A percentile compares a stretch with the other conserved stretches of the same genome.
phyloP scores from a whole-genome alignment of 2,113 vertebrate species.

The Phalacrocorax carbo region DNA sequence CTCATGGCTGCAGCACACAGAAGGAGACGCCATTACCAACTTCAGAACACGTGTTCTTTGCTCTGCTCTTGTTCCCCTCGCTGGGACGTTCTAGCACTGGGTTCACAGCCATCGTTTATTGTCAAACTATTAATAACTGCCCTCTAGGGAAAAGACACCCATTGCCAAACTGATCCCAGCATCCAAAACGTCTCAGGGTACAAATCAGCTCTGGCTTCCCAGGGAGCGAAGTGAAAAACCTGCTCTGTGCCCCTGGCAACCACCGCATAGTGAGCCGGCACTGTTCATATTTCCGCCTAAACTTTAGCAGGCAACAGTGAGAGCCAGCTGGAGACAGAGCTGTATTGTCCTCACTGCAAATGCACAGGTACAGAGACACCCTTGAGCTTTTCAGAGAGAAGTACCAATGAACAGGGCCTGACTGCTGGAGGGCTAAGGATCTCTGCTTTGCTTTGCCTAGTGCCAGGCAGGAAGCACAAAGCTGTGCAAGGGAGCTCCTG shows the following conservation, averaged over 20 bases:
- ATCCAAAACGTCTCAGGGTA: background rate
- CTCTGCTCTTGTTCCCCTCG: background rate
- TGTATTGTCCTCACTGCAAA: background rate
- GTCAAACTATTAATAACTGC: background rate
- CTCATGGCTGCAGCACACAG: background rate
- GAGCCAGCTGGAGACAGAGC: background rate
- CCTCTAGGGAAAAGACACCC: background rate
- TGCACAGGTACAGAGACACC: background rate
- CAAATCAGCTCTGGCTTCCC: background rate
- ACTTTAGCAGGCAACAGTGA: background rate
- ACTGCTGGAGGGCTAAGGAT: background rate
- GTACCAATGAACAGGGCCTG: background rate
- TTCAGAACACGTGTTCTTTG: background rate
- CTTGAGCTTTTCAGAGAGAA: background rate
- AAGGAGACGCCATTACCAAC: background rate
- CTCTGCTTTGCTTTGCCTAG: background rate
- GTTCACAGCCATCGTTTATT: accelerated
- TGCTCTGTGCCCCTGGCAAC: background rate
- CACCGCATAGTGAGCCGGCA: background rate
- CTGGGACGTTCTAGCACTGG: accelerated
- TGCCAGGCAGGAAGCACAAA: background rate
- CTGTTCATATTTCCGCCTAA: background rate
- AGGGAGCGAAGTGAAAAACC: background rate
- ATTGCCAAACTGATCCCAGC: background rate
- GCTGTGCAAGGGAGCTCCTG: background rate